Evolutionary conservation across 2,888 invertebrate species (phyloP).

Genomic region (Drosophila silvestris): DNA sequence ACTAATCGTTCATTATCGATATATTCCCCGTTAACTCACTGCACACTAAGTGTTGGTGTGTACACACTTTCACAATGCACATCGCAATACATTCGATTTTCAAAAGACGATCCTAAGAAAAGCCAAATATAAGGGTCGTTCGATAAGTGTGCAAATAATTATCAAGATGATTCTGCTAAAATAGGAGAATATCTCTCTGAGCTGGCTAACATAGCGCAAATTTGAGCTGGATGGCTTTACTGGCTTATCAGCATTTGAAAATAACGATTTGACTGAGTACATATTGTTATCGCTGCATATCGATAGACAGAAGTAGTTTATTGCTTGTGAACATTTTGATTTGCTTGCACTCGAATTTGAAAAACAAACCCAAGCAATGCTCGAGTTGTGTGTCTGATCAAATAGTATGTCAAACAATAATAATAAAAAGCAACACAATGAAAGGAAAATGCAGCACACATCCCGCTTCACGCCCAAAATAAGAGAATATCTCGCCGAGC

Average conservation of each 20-base stretch:
- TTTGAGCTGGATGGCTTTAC: background rate
- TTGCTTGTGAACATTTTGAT: conserved; percentile 30
- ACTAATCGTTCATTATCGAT: background rate
- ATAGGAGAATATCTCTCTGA: background rate
- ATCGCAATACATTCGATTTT: background rate
- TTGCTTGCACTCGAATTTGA: conserved; percentile 27
- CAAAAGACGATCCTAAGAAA: background rate
- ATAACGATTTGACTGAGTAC: background rate
- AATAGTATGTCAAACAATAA: conserved; percentile 41
- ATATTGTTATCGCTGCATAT: conserved; percentile 8
- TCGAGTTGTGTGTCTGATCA: background rate
- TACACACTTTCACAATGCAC: background rate
- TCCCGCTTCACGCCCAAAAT: conserved; percentile 67
- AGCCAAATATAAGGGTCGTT: background rate
- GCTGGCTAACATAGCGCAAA: background rate
- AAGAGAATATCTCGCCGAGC: conserved; percentile 57
- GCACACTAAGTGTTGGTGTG: background rate
- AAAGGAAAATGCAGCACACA: conserved; percentile 18
- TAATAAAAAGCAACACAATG: conserved; percentile 31
- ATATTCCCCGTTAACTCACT: background rate
- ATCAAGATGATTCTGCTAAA: background rate
- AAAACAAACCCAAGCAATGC: conserved; percentile 18
- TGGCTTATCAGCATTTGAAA: background rate
- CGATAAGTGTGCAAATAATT: background rate
- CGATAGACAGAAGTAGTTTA: conserved; percentile 4